These are phyloP conservation scores for Drosophila repleta DNA, from an alignment of 1,140 invertebrate species.

Conservation along the genomic window DNA sequence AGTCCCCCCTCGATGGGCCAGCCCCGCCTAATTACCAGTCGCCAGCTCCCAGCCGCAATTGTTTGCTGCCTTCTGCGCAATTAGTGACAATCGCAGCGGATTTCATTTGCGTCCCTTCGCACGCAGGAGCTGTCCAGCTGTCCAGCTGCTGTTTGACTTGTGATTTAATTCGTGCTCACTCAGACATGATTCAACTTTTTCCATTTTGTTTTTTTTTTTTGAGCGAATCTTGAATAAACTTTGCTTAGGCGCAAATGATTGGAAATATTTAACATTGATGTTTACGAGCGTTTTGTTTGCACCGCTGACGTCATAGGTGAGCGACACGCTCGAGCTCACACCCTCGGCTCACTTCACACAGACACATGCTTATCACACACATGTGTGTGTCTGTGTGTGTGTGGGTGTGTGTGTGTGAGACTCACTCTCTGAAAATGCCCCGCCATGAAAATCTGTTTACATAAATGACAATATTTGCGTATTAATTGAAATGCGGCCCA, in stretches of 20 bases:
- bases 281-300: constrained; percentile 26
- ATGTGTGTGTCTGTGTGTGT: constrained; percentile 22
- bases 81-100: constrained; percentile 23
- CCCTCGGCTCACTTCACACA: constrained; percentile 41
- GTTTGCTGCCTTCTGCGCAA: constrained; percentile 14
- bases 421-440: constrained; percentile 32
- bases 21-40: constrained; percentile 32
- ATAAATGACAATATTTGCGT: constrained; percentile 71
- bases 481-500: constrained; percentile 66
- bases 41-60: constrained; percentile 1
- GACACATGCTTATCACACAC: constrained; percentile 6
- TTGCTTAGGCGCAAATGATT: neutral
- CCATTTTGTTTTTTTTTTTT: neutral
- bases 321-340: constrained; percentile 48
- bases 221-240: neutral
- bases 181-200: constrained; percentile 6
- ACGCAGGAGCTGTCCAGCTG: constrained; percentile 2
- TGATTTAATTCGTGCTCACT: neutral
- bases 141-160: neutral
- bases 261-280: constrained; percentile 37
- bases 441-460: constrained; percentile 59
- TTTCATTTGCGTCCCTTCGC: neutral
- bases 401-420: constrained; percentile 35
- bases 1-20: neutral
- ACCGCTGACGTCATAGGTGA: constrained; percentile 58